Conservation (phyloP, 2,113 vertebrate species). For the Muntiacus reevesi region DNA sequence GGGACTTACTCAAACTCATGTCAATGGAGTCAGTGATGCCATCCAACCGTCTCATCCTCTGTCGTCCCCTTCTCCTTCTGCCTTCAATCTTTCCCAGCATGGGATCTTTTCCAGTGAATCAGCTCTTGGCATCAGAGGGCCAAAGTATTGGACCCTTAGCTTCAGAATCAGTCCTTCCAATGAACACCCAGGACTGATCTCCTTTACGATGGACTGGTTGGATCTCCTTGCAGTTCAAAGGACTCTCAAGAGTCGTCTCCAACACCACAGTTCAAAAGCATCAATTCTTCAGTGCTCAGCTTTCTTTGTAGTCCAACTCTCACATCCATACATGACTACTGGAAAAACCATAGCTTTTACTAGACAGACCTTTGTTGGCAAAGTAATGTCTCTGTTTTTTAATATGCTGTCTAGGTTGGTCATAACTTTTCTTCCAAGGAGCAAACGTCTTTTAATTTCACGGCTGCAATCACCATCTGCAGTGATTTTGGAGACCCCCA, state of each 20-base stretch:
- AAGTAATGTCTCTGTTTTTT: background rate
- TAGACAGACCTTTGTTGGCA: background rate
- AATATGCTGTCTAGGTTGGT: background rate
- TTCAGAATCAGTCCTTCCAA: background rate
- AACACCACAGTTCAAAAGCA: background rate
- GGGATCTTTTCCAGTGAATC: background rate
- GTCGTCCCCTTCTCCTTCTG: background rate
- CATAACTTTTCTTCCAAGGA: background rate
- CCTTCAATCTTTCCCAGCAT: background rate
- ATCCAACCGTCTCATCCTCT: background rate
- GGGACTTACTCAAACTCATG: background rate
- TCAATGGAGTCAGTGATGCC: background rate
- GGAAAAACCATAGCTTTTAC: background rate
- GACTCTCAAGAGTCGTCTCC: background rate
- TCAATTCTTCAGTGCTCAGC: accelerated
- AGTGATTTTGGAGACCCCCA: accelerated
- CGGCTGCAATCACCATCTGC: background rate
- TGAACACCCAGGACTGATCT: background rate
- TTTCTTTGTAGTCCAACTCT: background rate
- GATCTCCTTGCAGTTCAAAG: background rate
- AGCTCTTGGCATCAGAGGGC: background rate
- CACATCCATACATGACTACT: background rate
- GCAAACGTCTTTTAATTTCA: background rate
- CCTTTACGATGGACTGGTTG: background rate
- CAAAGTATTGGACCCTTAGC: background rate